Evolutionary conservation across 2,797 vertebrate species (phyloP), one percentile per base, ranked within the genome.

Genomic region (Kryptolebias ocellatus): DNA sequence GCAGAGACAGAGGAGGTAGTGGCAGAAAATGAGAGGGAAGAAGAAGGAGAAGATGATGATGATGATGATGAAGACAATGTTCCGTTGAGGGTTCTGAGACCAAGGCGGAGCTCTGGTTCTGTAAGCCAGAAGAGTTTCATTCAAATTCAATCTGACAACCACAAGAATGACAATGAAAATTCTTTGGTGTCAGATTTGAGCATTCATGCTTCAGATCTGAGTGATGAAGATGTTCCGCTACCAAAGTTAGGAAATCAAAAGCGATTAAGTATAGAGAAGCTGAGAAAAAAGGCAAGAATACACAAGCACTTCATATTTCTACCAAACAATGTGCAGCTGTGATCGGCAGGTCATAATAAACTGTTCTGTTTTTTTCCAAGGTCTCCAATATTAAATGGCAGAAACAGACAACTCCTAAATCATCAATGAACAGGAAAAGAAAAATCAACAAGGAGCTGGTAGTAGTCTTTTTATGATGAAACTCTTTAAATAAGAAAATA

Each of bases 61-160:
- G 67, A 73, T 1, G 66, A 79, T 1, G 83, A 73, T 4, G 76
- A 79, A 2, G 51, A 53, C 1, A 54, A 29, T 34, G 8, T 6
- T 57, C 39, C 5, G 2, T 42, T 87, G 53, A 83, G 39, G 39
- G 71, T 64, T 47, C 3, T 74, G 54, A 84, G 83, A 54, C 68
- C 76, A 0, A 16, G 50, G 12, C 53, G 57, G 37, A 2, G 1
- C 49, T 45, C 14, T 61, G 11, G 2, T 59, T 67, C 67, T 55
- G 4, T 31, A 14, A 50, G 55, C 9, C 15, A 3, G 5, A 3
- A 27, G 3, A 55, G 28, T 46, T 20, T 53, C 12, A 45, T 3
- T 67, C 47, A 52, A 29, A 28, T 4, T 20, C 53, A 14, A 12
- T 60, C 29, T 14, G 16, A 18, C 50, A 28, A 12, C 46, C 28